Evolutionary conservation across 2,888 invertebrate genomes (phyloP).

Genomic region (Philhelius pedissequus): DNA sequence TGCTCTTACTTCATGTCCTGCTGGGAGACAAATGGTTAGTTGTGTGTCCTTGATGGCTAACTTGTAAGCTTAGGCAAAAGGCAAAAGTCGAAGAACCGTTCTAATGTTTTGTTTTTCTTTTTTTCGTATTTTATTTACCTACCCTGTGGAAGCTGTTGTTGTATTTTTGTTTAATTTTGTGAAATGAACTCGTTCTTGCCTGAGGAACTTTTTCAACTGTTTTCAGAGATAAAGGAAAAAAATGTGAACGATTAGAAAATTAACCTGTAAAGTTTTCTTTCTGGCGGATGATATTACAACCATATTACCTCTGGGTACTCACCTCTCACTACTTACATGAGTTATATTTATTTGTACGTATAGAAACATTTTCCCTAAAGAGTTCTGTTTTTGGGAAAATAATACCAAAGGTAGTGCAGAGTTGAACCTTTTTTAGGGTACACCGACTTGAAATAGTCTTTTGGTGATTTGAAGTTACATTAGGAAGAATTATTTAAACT

Average conservation of each 20-base stretch:
- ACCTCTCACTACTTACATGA: not conserved
- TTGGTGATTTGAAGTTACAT: no score
- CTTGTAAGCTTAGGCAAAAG: slow-evolving; percentile 38
- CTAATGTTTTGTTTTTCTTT: not conserved
- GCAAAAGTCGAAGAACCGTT: not conserved
- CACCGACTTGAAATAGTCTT: no score
- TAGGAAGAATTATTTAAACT: no score
- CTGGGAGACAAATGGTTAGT: slow-evolving; percentile 34
- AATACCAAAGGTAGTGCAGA: not conserved
- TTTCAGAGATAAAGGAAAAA: not conserved
- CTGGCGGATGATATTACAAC: not conserved
- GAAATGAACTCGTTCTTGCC: not conserved
- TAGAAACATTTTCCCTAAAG: not conserved
- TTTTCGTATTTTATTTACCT: not conserved
- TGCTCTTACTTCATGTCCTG: slow-evolving; percentile 5
- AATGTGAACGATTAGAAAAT: slow-evolving; percentile 17
- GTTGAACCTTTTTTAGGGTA: not conserved
- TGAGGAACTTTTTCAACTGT: not conserved
- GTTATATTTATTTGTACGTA: not conserved
- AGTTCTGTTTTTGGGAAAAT: not conserved
- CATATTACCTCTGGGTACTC: not conserved
- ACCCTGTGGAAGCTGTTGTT: not conserved
- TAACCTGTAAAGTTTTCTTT: not conserved
- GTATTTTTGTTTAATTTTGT: not conserved
- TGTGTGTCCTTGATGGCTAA: slow-evolving; percentile 31